These are phyloP conservation scores for Onthophagus sagittarius DNA, from an alignment of 2,888 invertebrate species.

Conservation along the genomic window DNA sequence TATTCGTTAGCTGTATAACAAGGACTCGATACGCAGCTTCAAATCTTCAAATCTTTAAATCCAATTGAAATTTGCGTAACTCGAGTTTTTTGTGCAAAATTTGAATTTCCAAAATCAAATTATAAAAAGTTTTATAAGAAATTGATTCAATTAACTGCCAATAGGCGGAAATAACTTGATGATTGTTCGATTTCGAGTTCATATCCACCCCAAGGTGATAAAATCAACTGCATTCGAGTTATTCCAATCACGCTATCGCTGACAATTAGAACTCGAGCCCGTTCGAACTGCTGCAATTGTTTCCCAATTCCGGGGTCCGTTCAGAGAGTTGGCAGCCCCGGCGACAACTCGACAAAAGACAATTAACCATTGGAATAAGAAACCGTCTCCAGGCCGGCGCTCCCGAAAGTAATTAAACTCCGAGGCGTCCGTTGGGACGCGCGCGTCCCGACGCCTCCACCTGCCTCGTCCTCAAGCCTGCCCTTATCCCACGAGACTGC, in stretches of 20 bases:
- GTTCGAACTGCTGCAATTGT: not conserved
- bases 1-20: conserved; percentile 13
- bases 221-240: not conserved
- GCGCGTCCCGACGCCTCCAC: conserved; percentile 4
- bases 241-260: not conserved
- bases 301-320: not conserved
- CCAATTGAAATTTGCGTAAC: not conserved
- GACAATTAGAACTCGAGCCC: not conserved
- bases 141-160: not conserved
- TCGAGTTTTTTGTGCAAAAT: not conserved
- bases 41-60: not conserved
- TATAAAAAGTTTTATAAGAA: not conserved
- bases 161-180: not conserved
- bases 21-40: not conserved
- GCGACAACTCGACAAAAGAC: conserved; percentile 13
- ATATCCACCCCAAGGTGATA: not conserved
- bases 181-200: not conserved
- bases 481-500: not conserved
- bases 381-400: not conserved
- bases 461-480: not conserved
- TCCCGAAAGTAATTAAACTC: conserved; percentile 12
- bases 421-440: conserved; percentile 3
- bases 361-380: conserved; percentile 11
- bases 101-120: not conserved
- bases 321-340: not conserved